Conservation (phyloP, 2,888 invertebrate genomes). For the Cetonia aurata region DNA sequence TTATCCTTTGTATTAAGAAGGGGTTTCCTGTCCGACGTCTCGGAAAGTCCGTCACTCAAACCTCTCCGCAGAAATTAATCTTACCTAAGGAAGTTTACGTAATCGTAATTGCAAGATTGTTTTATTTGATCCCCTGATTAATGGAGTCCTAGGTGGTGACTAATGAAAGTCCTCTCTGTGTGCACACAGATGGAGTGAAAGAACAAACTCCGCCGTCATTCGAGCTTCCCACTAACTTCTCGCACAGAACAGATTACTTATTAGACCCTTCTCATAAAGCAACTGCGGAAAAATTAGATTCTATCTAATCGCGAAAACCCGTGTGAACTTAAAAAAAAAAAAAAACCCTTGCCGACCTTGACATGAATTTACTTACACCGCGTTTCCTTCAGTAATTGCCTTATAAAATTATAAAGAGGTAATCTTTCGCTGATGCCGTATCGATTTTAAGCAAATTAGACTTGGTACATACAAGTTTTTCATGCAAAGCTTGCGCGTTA, state of each 20-base stretch:
- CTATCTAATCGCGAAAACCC: not conserved
- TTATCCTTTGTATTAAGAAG: no score
- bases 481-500: slow-evolving; percentile 4
- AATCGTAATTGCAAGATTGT: slow-evolving; percentile 18
- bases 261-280: not conserved
- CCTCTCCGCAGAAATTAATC: slow-evolving; percentile 31
- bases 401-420: slow-evolving; percentile 15
- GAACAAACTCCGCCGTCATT: no score
- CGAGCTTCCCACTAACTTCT: no score
- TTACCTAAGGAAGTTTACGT: slow-evolving; percentile 10
- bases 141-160: not conserved
- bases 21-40: no score
- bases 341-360: not conserved
- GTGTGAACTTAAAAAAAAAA: not conserved
- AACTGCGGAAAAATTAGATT: not conserved
- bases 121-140: slow-evolving; percentile 29
- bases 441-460: slow-evolving; percentile 26
- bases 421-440: not conserved
- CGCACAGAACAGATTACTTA: not conserved
- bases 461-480: not conserved
- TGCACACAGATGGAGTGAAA: not conserved
- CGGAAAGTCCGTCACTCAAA: slow-evolving; percentile 10
- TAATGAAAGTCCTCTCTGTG: not conserved
- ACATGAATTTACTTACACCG: slow-evolving; percentile 3
- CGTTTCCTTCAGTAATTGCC: slow-evolving; percentile 1